Evolutionary conservation across 1,140 invertebrate genomes (phyloP), one percentile per base, ranked within the genome.

Genomic region (Trichonephila clavata): DNA sequence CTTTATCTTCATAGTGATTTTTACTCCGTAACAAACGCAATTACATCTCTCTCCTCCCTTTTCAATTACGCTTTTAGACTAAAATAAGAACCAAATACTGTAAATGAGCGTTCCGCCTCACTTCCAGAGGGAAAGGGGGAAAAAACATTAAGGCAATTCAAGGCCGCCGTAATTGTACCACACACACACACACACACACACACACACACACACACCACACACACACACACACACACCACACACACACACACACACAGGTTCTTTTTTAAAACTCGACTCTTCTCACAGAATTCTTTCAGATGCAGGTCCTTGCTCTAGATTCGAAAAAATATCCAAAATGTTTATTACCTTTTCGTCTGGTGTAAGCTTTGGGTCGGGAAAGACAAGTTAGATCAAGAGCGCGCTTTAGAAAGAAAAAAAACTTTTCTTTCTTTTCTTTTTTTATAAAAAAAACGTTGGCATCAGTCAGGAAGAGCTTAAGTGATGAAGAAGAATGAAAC

Each of bases 321-420:
- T 61, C 27, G 32, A 86, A 86, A 86, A 86, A 86, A 86, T 86
- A 60, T 60, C 60, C 84, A 86, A 86, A 86, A 86, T 86, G 84
- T 86, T 86, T 86, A 86, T 86, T 83, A 59, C 81, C 43, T 83
- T 77, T 83, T 83, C 21, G 68, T 83, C 43, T 59, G 50, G 39
- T 83, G 39, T 57, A 57, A 57, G 60, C 84, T 61, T 63, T 32
- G 39, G 81, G 50, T 14, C 13, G 43, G 50, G 84, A 86, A 63
- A 86, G 84, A 86, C 57, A 86, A 86, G n/a, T 32, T 32, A 60
- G 27, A 63, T 39, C 24, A 86, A 27, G 57, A 86, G 43, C 43
- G 43, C 5, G 43, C 2, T 50, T 50, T 50, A 50, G 8, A 50
- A 6, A 50, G 5, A 50, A 50, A 50, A 50, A 6, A 2, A 2